phyloP scores from a whole-genome alignment of 1,140 invertebrate species.

The Tetramorium alpestre region DNA sequence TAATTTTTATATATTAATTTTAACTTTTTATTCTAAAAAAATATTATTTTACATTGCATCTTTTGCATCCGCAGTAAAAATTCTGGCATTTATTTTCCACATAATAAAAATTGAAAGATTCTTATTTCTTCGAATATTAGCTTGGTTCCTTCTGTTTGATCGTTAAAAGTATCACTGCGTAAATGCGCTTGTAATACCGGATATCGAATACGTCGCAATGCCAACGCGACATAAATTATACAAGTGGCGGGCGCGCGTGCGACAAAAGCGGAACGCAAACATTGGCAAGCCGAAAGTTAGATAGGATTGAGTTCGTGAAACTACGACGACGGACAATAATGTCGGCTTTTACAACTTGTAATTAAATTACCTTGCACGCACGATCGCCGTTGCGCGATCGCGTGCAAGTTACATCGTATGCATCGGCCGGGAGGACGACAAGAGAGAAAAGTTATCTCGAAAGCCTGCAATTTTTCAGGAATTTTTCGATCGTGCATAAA shows the following conservation, averaged over 20 bases:
- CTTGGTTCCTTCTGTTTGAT: background rate
- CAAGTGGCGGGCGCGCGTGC: background rate
- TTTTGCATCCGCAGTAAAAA: background rate
- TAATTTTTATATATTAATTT: background rate
- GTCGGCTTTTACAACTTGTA: conserved; percentile 48
- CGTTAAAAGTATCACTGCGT: conserved; percentile 25
- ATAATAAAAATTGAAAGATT: conserved; percentile 10
- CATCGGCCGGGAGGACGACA: background rate
- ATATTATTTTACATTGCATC: background rate
- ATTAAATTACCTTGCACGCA: conserved; percentile 46
- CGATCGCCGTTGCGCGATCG: conserved; percentile 24
- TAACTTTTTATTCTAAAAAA: background rate
- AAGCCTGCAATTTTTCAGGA: conserved; percentile 30
- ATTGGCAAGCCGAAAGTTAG: conserved; percentile 40
- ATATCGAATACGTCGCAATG: conserved; percentile 10
- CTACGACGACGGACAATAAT: conserved; percentile 39
- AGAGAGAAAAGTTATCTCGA: background rate
- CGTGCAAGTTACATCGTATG: conserved; percentile 17
- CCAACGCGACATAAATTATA: background rate
- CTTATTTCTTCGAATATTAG: background rate
- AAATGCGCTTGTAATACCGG: conserved; percentile 13
- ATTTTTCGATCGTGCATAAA: background rate
- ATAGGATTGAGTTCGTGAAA: conserved; percentile 42
- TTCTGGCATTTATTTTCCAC: background rate
- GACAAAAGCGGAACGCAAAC: conserved; percentile 53